Evolutionary conservation across 2,888 invertebrate genomes (phyloP), one percentile per base, ranked within the genome.

Genomic region (Diadegma fenestrale): DNA sequence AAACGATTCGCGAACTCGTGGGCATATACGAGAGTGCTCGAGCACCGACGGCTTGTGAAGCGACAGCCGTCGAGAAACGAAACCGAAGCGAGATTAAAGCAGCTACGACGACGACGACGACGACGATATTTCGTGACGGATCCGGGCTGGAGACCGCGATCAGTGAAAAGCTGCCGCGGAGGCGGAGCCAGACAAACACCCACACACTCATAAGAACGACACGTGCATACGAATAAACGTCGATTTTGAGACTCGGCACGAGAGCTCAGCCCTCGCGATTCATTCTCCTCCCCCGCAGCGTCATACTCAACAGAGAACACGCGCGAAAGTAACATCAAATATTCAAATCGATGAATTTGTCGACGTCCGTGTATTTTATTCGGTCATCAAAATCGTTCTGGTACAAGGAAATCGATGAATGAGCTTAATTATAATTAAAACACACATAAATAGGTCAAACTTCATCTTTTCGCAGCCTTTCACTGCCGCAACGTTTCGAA

Each of bases 1-100:
- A 73, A 72, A 26, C n/a, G 68, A 43, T 45, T 71, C 58, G 71
- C 73, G 69, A 75, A 77, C 63, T 64, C 54, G 41, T 43, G 66
- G 48, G 61, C 54, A 43, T 63, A 14, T 68, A 43, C 19, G 41
- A 33, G 41, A 33, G 33, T 17, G 33, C 73, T 66, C 80, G 84
- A 78, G 82, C 33, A 82, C 77, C 84, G 82, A 85, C 83, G 80
- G 84, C 69, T 80, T 68, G 63, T 63, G 78, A 76, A 51, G 61
- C 61, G 61, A 61, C 80, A 79, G 83, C 88, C 86, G 88, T 87
- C 87, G 84, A 80, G 86, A 88, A 89, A 88, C 86, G 88, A 89
- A 87, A 92, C 87, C 87, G 88, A 89, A 86, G 78, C 88, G 88
- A 89, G 89, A 91, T 90, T 90, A 91, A 90, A 87, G 88, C 89